These are phyloP conservation scores for Encarsia formosa DNA, from an alignment of 2,888 invertebrate genomes.

Conservation along the genomic window DNA sequence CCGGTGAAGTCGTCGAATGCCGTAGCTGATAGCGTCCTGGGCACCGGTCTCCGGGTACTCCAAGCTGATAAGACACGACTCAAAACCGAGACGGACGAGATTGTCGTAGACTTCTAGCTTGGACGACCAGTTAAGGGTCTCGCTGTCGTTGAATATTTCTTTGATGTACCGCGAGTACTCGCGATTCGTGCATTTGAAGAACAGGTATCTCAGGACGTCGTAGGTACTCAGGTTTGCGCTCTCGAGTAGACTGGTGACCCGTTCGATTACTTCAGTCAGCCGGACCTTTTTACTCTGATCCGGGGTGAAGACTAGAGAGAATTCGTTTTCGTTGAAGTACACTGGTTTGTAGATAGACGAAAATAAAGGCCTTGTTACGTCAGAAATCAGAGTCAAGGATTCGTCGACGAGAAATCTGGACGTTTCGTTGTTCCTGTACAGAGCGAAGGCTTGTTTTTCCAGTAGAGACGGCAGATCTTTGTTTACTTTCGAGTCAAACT, in stretches of 20 bases:
- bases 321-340: too few relatives aligned
- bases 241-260: too few relatives aligned
- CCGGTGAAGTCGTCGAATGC: slow-evolving; percentile 37
- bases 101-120: slow-evolving; percentile 16
- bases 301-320: too few relatives aligned
- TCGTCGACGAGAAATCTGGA: slow-evolving; percentile 8
- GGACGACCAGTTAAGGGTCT: neutral
- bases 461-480: neutral
- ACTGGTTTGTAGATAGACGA: too few relatives aligned
- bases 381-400: too few relatives aligned
- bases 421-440: neutral
- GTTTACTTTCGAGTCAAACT: neutral
- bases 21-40: slow-evolving; percentile 31
- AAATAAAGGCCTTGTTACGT: too few relatives aligned
- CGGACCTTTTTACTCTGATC: too few relatives aligned
- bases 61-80: slow-evolving; percentile 36
- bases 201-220: slow-evolving; percentile 26
- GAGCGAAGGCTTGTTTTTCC: neutral
- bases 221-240: too few relatives aligned
- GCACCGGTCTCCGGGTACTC: slow-evolving; percentile 33
- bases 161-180: slow-evolving; percentile 34
- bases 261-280: neutral
- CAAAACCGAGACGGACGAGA: slow-evolving; percentile 35
- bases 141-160: slow-evolving; percentile 21
- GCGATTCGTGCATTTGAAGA: slow-evolving; percentile 34